A percentile compares a stretch with the other conserved stretches of the same genome.
Conservation (phyloP, 2,113 vertebrate species). For the Catharus fuscescens region DNA sequence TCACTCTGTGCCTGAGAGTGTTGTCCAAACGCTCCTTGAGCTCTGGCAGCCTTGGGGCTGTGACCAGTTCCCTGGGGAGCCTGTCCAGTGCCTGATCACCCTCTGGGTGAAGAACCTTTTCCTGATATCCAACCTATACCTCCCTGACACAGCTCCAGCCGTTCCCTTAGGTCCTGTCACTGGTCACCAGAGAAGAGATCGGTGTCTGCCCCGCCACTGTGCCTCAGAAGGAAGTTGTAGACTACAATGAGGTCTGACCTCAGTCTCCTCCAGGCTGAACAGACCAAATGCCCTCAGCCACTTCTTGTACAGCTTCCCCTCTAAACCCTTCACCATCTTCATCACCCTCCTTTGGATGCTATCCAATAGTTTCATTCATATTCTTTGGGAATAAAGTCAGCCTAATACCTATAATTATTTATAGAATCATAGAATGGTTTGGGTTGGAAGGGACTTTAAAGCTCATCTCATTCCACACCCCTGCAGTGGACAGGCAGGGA, state of each 20-base stretch:
- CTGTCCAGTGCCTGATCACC: not conserved
- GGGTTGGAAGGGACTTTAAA: not conserved
- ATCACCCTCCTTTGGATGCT: not conserved
- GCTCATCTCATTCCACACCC: not conserved
- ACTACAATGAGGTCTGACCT: not conserved
- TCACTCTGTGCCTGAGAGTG: not conserved
- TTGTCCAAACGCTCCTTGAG: not conserved
- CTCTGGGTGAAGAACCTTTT: not conserved
- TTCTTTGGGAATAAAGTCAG: not conserved
- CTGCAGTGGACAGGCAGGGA: not conserved
- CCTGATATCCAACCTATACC: not conserved
- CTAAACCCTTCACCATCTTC: not conserved
- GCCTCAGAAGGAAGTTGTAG: not conserved
- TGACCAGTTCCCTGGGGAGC: not conserved
- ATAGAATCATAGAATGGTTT: not conserved
- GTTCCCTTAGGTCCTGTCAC: not conserved
- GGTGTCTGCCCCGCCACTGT: not conserved
- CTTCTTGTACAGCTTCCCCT: not conserved
- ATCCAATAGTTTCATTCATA: not conserved
- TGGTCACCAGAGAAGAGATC: not conserved
- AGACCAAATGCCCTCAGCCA: not conserved
- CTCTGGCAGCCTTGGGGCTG: not conserved
- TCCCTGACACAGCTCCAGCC: not conserved
- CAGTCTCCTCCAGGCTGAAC: not conserved
- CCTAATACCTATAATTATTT: not conserved